Conservation (phyloP, 2,797 vertebrate species). For the Pteronotus mesoamericanus region DNA sequence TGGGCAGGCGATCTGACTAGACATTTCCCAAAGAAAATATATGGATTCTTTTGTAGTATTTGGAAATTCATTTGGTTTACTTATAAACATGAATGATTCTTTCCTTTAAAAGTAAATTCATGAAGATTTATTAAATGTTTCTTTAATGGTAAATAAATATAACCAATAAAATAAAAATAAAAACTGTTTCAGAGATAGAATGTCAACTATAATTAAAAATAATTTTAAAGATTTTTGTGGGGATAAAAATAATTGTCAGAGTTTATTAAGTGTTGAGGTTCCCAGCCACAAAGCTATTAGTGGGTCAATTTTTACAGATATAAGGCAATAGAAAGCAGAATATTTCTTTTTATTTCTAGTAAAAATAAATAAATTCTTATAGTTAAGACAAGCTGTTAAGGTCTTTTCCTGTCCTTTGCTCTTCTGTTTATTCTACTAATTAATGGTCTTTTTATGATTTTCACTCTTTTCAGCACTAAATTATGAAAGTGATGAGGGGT, state of each 20-base stretch:
- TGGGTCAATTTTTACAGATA: neutral
- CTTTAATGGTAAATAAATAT: neutral
- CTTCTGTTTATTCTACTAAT: conserved; percentile 17
- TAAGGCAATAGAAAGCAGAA: neutral
- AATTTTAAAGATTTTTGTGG: conserved; percentile 4
- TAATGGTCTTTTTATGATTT: neutral
- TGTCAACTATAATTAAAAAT: neutral
- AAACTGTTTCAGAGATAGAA: neutral
- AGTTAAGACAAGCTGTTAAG: neutral
- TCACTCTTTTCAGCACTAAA: conserved; percentile 1
- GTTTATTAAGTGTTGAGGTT: conserved; percentile 28
- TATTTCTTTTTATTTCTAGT: neutral
- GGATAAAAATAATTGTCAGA: neutral
- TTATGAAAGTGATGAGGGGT: neutral
- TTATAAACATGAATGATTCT: neutral
- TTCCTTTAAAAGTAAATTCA: neutral
- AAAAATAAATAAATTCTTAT: neutral
- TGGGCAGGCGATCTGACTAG: neutral
- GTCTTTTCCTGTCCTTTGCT: neutral
- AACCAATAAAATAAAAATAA: neutral
- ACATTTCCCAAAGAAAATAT: neutral
- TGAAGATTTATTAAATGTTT: neutral
- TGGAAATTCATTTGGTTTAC: neutral
- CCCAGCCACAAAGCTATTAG: neutral
- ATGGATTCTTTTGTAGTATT: neutral